Evolutionary conservation across 2,888 invertebrate species (phyloP), one percentile per base, ranked within the genome.

Genomic region (Odontothrips loti): DNA sequence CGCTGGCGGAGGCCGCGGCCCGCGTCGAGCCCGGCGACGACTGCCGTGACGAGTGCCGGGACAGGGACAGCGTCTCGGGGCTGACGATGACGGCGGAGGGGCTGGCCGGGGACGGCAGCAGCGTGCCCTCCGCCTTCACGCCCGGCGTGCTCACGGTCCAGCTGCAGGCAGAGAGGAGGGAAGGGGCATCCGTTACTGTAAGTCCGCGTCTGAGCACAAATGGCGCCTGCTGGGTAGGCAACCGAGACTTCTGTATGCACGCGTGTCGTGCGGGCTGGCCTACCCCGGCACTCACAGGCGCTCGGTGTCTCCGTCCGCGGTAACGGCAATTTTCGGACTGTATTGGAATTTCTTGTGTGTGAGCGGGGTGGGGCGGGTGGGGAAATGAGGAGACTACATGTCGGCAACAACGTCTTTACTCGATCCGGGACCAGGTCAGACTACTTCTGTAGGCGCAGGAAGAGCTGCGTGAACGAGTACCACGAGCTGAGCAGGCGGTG

Each of bases 61-160:
- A 75, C 51, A 51, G 51, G 4, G 84, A 84, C 83, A 93, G 90
- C 84, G 93, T 93, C 87, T 92, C 92, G 78, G 94, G 93, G 47
- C 94, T 93, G 84, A 94, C 93, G 85, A 94, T 90, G 81, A 93
- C 92, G 82, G 93, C 93, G 82, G 91, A 91, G 79, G 93, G 91
- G 34, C 93, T 92, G 47, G 93, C 93, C 68, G 94, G 94, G 82
- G 93, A 93, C 81, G 94, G 93, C 84, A 93, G 87, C n/a, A 92
- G 91, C 78, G 86, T 87, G 84, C 81, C 85, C 85, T 51, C 82
- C 79, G 79, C 47, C 48, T 47, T 47, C 10, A 48, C 34, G 29
- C 80, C 47, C 4, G 81, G 79, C 20, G 47, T 86, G 82, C 87
- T 83, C 84, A 87, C 87, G 83, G 87, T 87, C 88, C 88, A 88